Percentiles rank a stretch among this genome's conserved stretches.
phyloP scores from a whole-genome alignment of 2,113 vertebrate genomes.

The Campylomormyrus tamandua region DNA sequence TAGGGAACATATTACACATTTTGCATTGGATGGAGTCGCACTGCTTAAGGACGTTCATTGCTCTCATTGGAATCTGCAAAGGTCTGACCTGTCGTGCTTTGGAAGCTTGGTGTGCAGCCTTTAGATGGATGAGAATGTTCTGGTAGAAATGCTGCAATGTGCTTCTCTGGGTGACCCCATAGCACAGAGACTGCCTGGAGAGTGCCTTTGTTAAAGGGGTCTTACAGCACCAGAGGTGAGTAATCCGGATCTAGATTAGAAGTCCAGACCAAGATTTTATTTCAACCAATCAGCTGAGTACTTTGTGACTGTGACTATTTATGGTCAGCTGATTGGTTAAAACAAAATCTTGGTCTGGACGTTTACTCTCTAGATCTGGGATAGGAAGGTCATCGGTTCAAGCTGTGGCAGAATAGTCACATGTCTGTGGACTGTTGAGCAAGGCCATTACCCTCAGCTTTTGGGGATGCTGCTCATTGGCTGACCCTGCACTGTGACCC shows the following conservation, averaged over 20 bases:
- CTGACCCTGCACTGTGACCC: neutral
- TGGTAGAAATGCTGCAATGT: neutral
- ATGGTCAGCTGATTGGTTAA: neutral
- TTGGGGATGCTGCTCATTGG: neutral
- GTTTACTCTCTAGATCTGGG: neutral
- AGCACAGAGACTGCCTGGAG: neutral
- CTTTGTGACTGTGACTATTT: neutral
- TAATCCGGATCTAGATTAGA: neutral
- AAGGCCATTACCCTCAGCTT: neutral
- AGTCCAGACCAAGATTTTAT: neutral
- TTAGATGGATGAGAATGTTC: neutral
- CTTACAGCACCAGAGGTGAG: neutral
- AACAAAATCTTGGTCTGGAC: neutral
- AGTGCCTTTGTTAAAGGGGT: neutral
- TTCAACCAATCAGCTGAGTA: neutral
- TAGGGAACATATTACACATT: neutral
- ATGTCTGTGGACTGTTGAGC: neutral
- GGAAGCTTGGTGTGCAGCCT: neutral
- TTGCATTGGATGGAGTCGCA: neutral
- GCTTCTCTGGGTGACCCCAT: neutral
- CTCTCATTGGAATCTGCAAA: neutral
- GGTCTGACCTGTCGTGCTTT: neutral
- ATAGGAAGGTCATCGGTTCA: neutral
- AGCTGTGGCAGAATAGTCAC: neutral
- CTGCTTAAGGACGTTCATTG: neutral